Evolutionary conservation across 2,797 vertebrate species (phyloP).

Genomic region (Lacerta viridis): DNA sequence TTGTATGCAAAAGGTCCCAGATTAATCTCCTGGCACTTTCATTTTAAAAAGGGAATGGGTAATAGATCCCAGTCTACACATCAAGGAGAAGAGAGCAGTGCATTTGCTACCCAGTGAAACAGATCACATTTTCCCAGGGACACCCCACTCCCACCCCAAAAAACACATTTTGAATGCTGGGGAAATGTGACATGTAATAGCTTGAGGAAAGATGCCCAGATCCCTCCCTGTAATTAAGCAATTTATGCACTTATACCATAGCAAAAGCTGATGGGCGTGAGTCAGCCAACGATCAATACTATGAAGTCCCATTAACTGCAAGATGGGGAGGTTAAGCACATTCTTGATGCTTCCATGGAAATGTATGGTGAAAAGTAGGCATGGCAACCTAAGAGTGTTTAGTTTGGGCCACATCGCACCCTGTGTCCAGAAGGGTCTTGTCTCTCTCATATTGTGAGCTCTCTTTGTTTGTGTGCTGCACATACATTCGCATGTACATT

Average conservation of each 20-base stretch:
- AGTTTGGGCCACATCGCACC: no score
- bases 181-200: background rate
- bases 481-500: no score
- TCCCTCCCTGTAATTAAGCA: background rate
- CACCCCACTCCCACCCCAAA: background rate
- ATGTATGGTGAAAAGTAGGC: no score
- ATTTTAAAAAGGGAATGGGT: background rate
- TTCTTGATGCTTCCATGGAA: no score
- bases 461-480: no score
- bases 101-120: background rate
- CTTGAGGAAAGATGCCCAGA: background rate
- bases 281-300: background rate
- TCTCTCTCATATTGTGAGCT: no score
- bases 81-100: background rate
- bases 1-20: background rate
- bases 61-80: background rate
- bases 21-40: background rate
- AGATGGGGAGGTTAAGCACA: no score
- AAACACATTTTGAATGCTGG: no score
- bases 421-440: no score
- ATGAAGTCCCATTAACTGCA: background rate
- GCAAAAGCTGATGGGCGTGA: background rate
- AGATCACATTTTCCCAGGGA: background rate
- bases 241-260: no score
- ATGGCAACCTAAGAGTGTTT: no score